Conservation (phyloP, 1,140 invertebrate species). For the Drosophila ercepeae region DNA sequence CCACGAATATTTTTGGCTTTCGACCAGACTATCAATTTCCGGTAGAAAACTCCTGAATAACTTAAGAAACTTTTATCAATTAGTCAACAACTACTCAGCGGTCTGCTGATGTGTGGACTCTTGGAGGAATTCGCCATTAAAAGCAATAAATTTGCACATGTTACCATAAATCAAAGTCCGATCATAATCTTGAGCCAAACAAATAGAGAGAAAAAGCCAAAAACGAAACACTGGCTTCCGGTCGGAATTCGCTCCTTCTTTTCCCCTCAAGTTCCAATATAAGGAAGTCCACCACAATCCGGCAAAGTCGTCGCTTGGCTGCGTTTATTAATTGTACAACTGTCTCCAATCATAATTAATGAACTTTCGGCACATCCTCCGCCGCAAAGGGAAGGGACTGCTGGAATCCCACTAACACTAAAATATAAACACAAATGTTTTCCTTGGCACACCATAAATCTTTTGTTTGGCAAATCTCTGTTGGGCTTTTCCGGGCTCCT, state of each 20-base stretch:
- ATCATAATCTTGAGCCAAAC: constrained; percentile 64
- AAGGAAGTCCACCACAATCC: constrained; percentile 34
- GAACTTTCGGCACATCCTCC: constrained; percentile 71
- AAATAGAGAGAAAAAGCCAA: constrained; percentile 41
- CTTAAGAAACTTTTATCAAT: constrained; percentile 36
- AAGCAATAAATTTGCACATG: constrained; percentile 73
- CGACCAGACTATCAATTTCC: background rate
- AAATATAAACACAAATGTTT: constrained; percentile 70
- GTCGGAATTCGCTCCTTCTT: background rate
- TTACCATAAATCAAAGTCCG: constrained; percentile 72
- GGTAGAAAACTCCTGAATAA: constrained; percentile 3
- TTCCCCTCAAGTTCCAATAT: constrained; percentile 5
- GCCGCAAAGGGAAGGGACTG: constrained; percentile 8
- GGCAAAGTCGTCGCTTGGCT: constrained; percentile 36
- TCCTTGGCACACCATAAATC: constrained; percentile 74
- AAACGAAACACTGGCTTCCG: constrained; percentile 43
- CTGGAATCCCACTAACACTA: constrained; percentile 53
- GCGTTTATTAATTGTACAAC: constrained; percentile 79
- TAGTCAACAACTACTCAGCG: constrained; percentile 35
- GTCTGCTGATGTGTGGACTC: constrained; percentile 4
- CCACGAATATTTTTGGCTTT: background rate
- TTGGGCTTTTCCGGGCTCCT: constrained; percentile 8
- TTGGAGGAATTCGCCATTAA: constrained; percentile 55
- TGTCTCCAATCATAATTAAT: constrained; percentile 82
- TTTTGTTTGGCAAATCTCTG: constrained; percentile 65